Evolutionary conservation across 2,888 invertebrate species (phyloP), one percentile per base, ranked within the genome.

Genomic region (Agriotes lineatus): DNA sequence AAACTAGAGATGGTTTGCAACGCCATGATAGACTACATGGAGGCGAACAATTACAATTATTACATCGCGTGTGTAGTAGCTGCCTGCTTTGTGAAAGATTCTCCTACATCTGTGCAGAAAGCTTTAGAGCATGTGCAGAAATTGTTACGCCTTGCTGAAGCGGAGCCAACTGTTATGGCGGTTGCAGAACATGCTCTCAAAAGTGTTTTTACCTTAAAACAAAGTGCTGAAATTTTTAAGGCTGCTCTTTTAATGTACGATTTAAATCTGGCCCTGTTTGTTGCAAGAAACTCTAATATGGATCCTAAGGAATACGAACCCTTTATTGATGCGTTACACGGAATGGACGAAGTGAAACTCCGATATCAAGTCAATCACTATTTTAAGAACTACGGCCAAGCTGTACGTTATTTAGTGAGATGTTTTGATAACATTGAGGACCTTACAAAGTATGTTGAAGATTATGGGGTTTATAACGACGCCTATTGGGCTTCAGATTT

Each of bases 251-350:
- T 94, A 58, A 93, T 95, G 81, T 97, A 96, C 81, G 93, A 97
- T 84, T 91, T 97, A 77, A 92, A 94, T 72, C 87, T 97, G 59
- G 93, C 95, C 0, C 84, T 94, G 48, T 89, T 95, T 83, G 91
- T 97, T 3, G 96, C 96, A 16, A 91, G 91, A 75, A 93, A 92
- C 80, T 95, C 96, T 0, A 93, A 94, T 76, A 94, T 95, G 83
- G 97, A 98, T 86, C 97, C 98, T 0, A 96, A 96, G 82, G 95
- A 97, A 80, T 97, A 94, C 83, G 86, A 96, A 37, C 93, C 95
- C 1, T 93, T 95, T 84, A 68, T 83, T 16, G 72, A 70, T 2
- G 63, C 72, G 19, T 86, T 97, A 48, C 93, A 94, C 81, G 88
- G 90, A 45, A 84, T 96, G 0, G 88, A 90, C 78, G 85, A 87